phyloP scores from a whole-genome alignment of 1,140 invertebrate genomes.

The Dufourea novaeangliae region DNA sequence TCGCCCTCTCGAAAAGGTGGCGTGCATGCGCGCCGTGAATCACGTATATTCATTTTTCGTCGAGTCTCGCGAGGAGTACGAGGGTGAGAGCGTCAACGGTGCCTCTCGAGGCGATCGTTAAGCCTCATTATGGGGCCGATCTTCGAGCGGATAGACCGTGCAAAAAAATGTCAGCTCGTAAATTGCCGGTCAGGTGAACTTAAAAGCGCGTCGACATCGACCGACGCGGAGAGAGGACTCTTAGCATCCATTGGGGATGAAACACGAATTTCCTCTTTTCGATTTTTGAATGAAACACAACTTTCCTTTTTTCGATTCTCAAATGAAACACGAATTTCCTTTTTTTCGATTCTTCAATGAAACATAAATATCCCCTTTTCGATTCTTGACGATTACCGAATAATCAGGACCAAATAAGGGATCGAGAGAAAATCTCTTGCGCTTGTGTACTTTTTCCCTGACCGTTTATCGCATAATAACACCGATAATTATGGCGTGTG shows the following conservation, averaged over 20 bases:
- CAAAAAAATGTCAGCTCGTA: conserved; percentile 69
- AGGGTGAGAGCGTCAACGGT: conserved; percentile 69
- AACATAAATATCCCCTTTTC: too few species aligned
- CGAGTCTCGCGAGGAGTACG: conserved; percentile 53
- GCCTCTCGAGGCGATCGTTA: conserved; percentile 72
- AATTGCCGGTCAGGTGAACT: conserved; percentile 43
- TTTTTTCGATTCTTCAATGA: neutral
- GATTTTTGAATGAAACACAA: too few species aligned
- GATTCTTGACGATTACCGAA: neutral
- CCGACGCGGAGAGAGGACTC: neutral
- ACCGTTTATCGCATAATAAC: neutral
- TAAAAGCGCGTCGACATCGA: conserved; percentile 41
- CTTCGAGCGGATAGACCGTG: conserved; percentile 67
- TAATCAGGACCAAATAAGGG: neutral
- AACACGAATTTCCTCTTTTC: conserved; percentile 17
- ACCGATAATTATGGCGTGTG: conserved; percentile 5
- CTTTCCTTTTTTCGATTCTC: too few species aligned
- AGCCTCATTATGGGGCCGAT: conserved; percentile 74
- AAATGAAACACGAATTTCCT: conserved; percentile 19
- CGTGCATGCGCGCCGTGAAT: conserved; percentile 74
- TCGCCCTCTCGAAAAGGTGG: conserved; percentile 53
- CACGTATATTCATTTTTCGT: conserved; percentile 76
- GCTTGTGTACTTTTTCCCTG: conserved; percentile 4
- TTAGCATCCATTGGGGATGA: neutral
- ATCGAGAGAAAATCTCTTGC: neutral